Evolutionary conservation across 2,113 vertebrate species (phyloP).

Genomic region (Pao palembangensis): DNA sequence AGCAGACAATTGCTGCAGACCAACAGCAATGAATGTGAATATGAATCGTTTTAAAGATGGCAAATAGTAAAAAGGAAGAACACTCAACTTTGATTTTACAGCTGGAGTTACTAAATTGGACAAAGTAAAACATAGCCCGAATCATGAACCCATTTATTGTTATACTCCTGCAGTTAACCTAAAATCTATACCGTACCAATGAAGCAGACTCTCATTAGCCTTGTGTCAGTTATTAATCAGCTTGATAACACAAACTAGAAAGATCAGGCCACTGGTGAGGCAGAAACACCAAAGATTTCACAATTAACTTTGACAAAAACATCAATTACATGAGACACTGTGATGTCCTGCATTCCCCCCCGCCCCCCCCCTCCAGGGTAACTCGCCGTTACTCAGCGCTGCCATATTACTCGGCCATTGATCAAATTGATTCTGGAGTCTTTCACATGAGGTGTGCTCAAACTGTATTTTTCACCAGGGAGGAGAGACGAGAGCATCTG

Average conservation of each 20-base stretch:
- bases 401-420: constrained; percentile 43
- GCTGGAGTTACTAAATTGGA: too few relatives aligned
- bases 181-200: too few relatives aligned
- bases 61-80: too few relatives aligned
- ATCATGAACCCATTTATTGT: neutral
- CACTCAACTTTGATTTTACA: too few relatives aligned
- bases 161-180: neutral
- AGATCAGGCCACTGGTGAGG: neutral
- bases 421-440: constrained; percentile 46
- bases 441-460: constrained; percentile 42
- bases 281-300: constrained; percentile 3
- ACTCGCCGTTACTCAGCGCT: constrained; percentile 29
- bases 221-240: too few relatives aligned
- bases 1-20: too few relatives aligned
- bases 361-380: constrained; percentile 3
- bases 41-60: too few relatives aligned
- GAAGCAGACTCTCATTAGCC: too few relatives aligned
- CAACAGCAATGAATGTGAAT: too few relatives aligned
- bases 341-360: neutral
- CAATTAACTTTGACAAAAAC: constrained; percentile 17
- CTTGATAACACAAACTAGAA: too few relatives aligned
- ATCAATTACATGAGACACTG: constrained; percentile 1
- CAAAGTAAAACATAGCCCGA: too few relatives aligned
- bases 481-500: constrained; percentile 52
- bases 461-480: constrained; percentile 43